phyloP scores from a whole-genome alignment of 2,797 vertebrate genomes.

The Rhabdomys pumilio region DNA sequence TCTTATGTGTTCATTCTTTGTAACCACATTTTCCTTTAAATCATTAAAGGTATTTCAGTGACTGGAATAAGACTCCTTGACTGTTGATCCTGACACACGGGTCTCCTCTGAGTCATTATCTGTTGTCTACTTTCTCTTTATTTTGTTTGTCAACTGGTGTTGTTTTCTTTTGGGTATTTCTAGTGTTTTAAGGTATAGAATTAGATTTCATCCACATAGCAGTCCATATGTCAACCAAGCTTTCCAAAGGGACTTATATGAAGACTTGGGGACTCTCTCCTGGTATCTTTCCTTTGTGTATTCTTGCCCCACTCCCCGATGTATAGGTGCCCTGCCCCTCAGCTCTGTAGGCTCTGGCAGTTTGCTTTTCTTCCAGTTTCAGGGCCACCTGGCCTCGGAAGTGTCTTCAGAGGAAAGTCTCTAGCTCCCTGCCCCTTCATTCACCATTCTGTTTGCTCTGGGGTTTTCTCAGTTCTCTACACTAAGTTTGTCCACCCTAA shows the following conservation, averaged over 20 bases:
- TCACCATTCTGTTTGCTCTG: not conserved
- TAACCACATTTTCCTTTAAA: not conserved
- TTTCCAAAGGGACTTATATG: not conserved
- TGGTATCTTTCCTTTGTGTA: not conserved
- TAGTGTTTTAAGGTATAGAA: not conserved
- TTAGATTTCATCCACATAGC: not conserved
- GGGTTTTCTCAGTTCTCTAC: not conserved
- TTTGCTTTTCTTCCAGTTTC: not conserved
- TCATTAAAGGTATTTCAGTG: not conserved
- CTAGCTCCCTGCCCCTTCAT: not conserved
- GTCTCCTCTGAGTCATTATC: not conserved
- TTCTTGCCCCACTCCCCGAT: not conserved
- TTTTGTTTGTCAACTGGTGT: not conserved
- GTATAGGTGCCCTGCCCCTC: no score
- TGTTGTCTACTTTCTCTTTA: not conserved
- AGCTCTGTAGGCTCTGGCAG: not conserved
- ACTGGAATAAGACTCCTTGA: not conserved
- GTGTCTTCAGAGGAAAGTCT: not conserved
- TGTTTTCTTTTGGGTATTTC: not conserved
- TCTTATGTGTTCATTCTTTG: not conserved
- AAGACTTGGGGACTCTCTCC: not conserved
- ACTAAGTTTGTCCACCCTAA: not conserved
- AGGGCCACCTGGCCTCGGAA: fast-evolving
- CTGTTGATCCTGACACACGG: not conserved
- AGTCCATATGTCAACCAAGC: not conserved